Conservation (phyloP, 2,888 invertebrate species). For the Hedychridium roseum region DNA sequence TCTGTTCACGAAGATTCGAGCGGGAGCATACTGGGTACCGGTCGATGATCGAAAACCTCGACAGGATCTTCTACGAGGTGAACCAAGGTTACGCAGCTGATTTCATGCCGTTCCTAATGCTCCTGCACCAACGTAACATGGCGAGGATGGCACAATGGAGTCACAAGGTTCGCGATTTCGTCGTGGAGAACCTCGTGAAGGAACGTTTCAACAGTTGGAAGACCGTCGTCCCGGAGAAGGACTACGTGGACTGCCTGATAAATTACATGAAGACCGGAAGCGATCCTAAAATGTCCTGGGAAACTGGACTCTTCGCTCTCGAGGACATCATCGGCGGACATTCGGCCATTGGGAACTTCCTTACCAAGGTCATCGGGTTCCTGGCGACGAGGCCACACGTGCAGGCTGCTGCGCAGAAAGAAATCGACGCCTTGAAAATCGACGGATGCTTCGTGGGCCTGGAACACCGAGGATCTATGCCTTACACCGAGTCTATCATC, state of each 20-base stretch:
- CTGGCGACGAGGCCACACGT: constrained; percentile 67
- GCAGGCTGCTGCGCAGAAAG: constrained; percentile 67
- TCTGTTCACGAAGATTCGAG: constrained; percentile 68
- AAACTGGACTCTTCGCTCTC: constrained; percentile 66
- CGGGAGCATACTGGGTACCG: constrained; percentile 63
- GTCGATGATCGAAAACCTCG: constrained; percentile 68
- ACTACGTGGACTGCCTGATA: constrained; percentile 70
- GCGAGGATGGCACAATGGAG: constrained; percentile 66
- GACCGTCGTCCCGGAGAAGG: constrained; percentile 57
- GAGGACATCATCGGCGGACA: constrained; percentile 72
- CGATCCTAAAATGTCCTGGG: constrained; percentile 65
- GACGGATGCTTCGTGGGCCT: constrained; percentile 51
- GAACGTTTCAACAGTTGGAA: constrained; percentile 62
- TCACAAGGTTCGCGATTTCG: constrained; percentile 67
- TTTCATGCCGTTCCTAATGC: constrained; percentile 71
- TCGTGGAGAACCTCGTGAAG: constrained; percentile 65
- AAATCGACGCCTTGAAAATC: constrained; percentile 62
- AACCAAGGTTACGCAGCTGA: constrained; percentile 75
- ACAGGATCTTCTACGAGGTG: constrained; percentile 73
- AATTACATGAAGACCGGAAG: constrained; percentile 65
- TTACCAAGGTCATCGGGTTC: constrained; percentile 69
- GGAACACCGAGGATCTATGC: constrained; percentile 66
- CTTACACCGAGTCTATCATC: constrained; percentile 71
- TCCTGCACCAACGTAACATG: constrained; percentile 66
- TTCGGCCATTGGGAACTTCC: constrained; percentile 71